A percentile compares a stretch with the other conserved stretches of the same genome.
These are phyloP conservation scores for Carlito syrichta DNA, from an alignment of 2,113 vertebrate genomes.

Conservation along the genomic window DNA sequence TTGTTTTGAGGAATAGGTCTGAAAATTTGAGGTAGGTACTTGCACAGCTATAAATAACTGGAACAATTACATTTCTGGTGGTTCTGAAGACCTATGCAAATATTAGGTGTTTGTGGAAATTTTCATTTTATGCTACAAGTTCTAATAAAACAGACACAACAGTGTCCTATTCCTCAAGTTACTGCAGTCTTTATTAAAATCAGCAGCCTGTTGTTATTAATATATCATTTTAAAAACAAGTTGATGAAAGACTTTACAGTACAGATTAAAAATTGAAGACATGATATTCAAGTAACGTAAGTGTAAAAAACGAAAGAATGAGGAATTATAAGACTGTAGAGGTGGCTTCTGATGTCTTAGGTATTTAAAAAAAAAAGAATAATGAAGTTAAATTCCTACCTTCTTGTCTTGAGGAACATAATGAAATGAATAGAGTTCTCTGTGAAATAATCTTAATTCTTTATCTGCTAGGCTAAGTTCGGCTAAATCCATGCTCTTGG, in stretches of 20 bases:
- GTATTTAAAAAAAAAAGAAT: neutral
- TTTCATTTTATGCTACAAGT: neutral
- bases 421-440: neutral
- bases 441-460: neutral
- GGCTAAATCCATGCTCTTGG: neutral
- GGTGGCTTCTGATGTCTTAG: neutral
- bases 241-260: neutral
- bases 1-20: neutral
- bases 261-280: neutral
- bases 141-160: neutral
- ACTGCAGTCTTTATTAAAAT: neutral
- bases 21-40: neutral
- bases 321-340: neutral
- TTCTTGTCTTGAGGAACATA: neutral
- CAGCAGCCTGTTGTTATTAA: neutral
- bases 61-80: neutral
- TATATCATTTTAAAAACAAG: neutral
- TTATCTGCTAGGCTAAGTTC: neutral
- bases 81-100: neutral
- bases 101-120: neutral
- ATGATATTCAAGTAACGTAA: neutral
- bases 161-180: neutral
- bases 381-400: neutral
- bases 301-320: neutral
- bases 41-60: neutral